Base-by-base conservation (phyloP, 2,797 vertebrate species). In the Pogonophryne albipinna region DNA sequence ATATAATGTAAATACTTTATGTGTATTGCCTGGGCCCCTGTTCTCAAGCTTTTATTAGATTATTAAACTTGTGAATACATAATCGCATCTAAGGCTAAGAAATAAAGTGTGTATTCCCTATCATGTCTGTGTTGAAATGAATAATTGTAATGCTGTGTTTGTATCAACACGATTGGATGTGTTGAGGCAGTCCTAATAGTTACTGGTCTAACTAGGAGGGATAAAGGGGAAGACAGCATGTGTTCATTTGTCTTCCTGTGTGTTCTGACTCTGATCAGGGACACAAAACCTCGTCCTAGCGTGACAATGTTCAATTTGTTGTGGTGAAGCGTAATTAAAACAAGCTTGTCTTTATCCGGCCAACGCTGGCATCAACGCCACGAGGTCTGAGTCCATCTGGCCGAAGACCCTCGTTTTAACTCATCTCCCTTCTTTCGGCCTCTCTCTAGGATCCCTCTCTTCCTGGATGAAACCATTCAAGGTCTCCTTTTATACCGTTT, bases 291-390 rank as follows among this genome's bases (percentile, higher is more conserved):
- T 59, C 67, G 53, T 14, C 27, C 63, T 69, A 19, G 73, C 69
- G 55, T 80, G 85, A 86, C 34, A 84, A 63, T 56, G 4, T 59
- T 53, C 63, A 31, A 51, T 80, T 84, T 87, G 71, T 74, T 80
- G 77, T 75, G 68, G 65, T 71, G 71, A 74, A 53, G 76, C 15
- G 62, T 85, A 84, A 90, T 86, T 85, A 86, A 89, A 90, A 72
- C 75, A 85, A 76, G 86, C 80, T 66, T 83, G 59, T 79, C 53
- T 78, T 84, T 66, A 77, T 61, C 46, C 50, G 76, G 77, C 78
- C 68, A 74, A 51, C 10, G 6, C 15, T 82, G 80, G 80, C 87
- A 78, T 56, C 45, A n/a, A 44, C 69, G 14, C 31, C 12, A 13
- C 42, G 23, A 17, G 67, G 47, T 76, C 75, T 1, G 16, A 66